phyloP scores from a whole-genome alignment of 2,888 invertebrate species.

The Nymphalis polychloros region DNA sequence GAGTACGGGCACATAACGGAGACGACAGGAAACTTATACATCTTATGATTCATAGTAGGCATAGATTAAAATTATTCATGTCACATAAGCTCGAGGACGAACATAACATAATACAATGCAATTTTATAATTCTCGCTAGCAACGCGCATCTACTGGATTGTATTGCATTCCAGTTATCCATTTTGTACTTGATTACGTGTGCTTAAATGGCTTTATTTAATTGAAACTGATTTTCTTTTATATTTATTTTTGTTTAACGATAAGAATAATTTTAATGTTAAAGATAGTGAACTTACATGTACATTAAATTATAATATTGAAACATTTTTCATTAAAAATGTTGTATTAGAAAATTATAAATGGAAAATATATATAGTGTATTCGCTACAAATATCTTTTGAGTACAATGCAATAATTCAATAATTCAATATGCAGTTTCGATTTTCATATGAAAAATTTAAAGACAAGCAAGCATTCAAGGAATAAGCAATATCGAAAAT shows the following conservation, averaged over 20 bases:
- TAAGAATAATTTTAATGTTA: constrained; percentile 4
- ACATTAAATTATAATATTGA: neutral
- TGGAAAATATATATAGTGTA: no score
- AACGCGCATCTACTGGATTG: constrained; percentile 27
- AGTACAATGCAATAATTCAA: neutral
- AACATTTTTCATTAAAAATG: no score
- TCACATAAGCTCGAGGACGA: constrained; percentile 36
- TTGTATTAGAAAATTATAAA: no score
- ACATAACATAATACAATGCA: constrained; percentile 35
- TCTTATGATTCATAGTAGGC: constrained; percentile 45
- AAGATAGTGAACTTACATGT: neutral
- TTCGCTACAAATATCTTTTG: no score
- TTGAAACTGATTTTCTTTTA: constrained; percentile 30
- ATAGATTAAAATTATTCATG: constrained; percentile 40
- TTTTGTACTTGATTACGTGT: constrained; percentile 32
- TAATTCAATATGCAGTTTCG: neutral
- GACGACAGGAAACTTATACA: constrained; percentile 52
- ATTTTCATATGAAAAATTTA: neutral
- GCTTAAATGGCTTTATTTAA: constrained; percentile 38
- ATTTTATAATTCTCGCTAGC: constrained; percentile 37
- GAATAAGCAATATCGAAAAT: constrained; percentile 34
- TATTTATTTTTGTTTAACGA: constrained; percentile 3
- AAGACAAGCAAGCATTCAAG: constrained; percentile 27
- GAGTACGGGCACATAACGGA: constrained; percentile 76
- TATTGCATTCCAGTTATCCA: constrained; percentile 34